Evolutionary conservation across 2,888 invertebrate species (phyloP), one percentile per base, ranked within the genome.

Genomic region (Heliconius sara): DNA sequence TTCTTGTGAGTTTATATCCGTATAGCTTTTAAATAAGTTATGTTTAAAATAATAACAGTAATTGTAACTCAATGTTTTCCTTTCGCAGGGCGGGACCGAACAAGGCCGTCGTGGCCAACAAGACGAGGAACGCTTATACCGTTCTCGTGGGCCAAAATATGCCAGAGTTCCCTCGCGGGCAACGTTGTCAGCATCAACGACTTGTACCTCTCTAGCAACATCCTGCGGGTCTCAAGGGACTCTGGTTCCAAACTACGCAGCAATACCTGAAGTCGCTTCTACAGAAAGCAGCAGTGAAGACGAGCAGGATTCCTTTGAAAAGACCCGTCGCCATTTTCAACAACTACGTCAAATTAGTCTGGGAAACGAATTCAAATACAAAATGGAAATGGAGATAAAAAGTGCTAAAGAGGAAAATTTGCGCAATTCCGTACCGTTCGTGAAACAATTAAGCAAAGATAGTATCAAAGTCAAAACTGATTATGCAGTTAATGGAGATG

Each of bases 371-470:
- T 96, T 96, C 85, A 96, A 95, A 91, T 95, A 95, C 90, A 95
- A 95, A 86, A 95, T 95, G 95, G 96, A 96, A 90, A 96, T 96
- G 96, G 96, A 96, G 89, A 96, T 96, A 77, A 96, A 96, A 88
- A 93, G 91, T 83, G 96, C 96, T 52, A 96, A 96, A 84, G 95
- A 96, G 77, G 96, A 96, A 85, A 96, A 96, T 87, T 88, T 96
- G 79, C 93, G 96, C 34, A 96, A 95, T 86, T 95, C 96, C n/a
- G 93, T 96, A 83, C 96, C 96, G 52, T 96, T 95, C 85, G 96
- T 96, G 0, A 93, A 96, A 85, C 96, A 96, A 88, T 91, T 96
- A 80, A 96, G 96, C 81, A 94, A 93, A 82, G 96, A 96, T 85
- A 93, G 90, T 83, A 95, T 93, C 82, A 96, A 96, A 91, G 95